phyloP scores from a whole-genome alignment of 2,888 invertebrate genomes.

The Eretmocerus hayati region DNA sequence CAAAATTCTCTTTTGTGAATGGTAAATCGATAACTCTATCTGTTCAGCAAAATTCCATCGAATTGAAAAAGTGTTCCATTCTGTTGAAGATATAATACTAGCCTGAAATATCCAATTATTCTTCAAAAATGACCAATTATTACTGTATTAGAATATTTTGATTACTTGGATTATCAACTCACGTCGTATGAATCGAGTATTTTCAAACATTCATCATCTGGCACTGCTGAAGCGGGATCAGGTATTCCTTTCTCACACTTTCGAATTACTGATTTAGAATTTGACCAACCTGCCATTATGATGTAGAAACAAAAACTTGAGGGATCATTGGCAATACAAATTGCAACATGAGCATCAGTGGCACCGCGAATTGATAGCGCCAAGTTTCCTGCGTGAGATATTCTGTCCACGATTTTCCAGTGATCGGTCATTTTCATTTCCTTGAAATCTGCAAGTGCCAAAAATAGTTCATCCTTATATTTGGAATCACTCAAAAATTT shows the following conservation, averaged over 20 bases:
- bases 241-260: conserved; percentile 29
- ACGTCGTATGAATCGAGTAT: neutral
- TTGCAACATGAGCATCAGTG: conserved; percentile 30
- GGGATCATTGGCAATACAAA: conserved; percentile 28
- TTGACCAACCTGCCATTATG: conserved; percentile 31
- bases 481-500: too few species aligned
- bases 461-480: too few species aligned
- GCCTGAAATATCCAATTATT: conserved; percentile 17
- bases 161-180: too few species aligned
- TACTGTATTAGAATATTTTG: too few species aligned
- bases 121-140: neutral
- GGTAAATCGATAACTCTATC: conserved; percentile 21
- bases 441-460: conserved; percentile 13
- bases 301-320: conserved; percentile 36
- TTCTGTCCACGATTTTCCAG: neutral
- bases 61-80: conserved; percentile 30
- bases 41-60: conserved; percentile 21
- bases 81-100: conserved; percentile 19
- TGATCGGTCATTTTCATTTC: neutral
- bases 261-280: conserved; percentile 28
- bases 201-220: neutral
- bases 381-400: conserved; percentile 3
- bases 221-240: neutral
- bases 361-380: conserved; percentile 28
- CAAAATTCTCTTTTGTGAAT: conserved; percentile 13